Evolutionary conservation across 2,888 invertebrate genomes (phyloP).

Genomic region (Ophraella communa): DNA sequence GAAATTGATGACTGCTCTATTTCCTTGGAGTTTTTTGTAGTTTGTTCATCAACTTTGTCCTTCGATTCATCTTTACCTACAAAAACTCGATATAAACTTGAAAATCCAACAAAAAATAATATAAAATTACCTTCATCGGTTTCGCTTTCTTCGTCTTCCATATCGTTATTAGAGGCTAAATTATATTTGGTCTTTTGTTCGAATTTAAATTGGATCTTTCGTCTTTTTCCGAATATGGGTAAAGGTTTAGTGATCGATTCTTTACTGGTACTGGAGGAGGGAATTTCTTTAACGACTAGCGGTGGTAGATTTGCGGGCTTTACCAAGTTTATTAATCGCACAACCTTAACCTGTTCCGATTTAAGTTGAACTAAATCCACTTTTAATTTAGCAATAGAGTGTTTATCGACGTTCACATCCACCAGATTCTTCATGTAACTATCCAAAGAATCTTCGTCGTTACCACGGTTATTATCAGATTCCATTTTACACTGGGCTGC

Average conservation of each 20-base stretch:
- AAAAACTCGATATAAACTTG: background rate
- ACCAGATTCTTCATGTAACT: constrained; percentile 78
- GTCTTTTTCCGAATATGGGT: constrained; percentile 65
- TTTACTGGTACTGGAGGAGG: constrained; percentile 35
- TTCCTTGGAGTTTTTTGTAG: background rate
- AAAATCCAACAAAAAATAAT: too few relatives aligned
- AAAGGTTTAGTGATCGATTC: constrained; percentile 38
- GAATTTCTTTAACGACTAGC: constrained; percentile 51
- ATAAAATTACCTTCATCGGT: constrained; percentile 13
- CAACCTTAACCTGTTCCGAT: constrained; percentile 71
- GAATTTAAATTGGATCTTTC: constrained; percentile 63
- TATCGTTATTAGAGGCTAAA: constrained; percentile 50
- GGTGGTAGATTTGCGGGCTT: constrained; percentile 71
- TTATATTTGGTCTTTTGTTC: constrained; percentile 41
- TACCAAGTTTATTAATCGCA: constrained; percentile 76
- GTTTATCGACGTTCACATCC: constrained; percentile 62
- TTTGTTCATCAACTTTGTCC: background rate
- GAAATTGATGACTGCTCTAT: constrained; percentile 22
- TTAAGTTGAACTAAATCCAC: constrained; percentile 72
- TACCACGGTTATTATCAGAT: constrained; percentile 40
- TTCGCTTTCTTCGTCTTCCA: constrained; percentile 64
- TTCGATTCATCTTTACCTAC: background rate
- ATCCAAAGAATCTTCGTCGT: constrained; percentile 78
- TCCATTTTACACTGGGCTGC: constrained; percentile 56
- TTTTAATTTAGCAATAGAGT: constrained; percentile 71